Evolutionary conservation across 2,797 vertebrate species (phyloP), one percentile per base, ranked within the genome.

Genomic region (Tapirus indicus): DNA sequence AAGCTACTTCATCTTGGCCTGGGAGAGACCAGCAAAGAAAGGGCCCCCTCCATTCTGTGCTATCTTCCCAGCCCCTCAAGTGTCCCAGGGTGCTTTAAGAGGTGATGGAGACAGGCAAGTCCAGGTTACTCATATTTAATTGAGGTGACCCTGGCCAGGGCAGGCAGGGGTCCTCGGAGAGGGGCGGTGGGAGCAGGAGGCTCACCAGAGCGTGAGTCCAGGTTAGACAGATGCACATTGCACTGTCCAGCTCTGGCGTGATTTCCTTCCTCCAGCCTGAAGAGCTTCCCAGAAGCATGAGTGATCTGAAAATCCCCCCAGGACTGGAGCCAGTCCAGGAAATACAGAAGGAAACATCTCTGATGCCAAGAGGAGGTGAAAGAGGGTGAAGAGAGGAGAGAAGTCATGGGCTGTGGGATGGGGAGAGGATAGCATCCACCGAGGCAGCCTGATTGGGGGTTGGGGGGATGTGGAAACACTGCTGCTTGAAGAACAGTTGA

Each of bases 231-330:
- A 84, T 62, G 27, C 44, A 29, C 8, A 27, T 2, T 21, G 32
- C 12, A 8, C 72, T 17, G 8, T 44, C 60, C 49, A 12, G 25
- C 75, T 86, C 66, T 32, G 2, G 8, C 6, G 23, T 25, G 21
- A 77, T 66, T 97, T 95, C 68, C 86, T 91, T 82, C 86, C 84
- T 96, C 69, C 21, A 41, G 7, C 25, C 35, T 77, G 38, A 93
- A 75, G 52, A 88, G 86, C 41, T 97, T 97, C 93, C 96, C 69
- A 89, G 94, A 95, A 97, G 18, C 5, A 9, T 66, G 92, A 97
- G 56, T 17, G 38, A 82, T 79, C 58, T 82, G 74, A 91, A 97
- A 97, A 97, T 93, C 38, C 94, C 89, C 84, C 62, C 11, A 56
- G 52, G 78, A 29, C 56, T 60, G 38, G 16, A 94, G 74, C 87